A percentile compares a stretch with the other conserved stretches of the same genome.
These are phyloP conservation scores for Plebejus anna DNA, from an alignment of 2,888 invertebrate genomes.

Conservation along the genomic window DNA sequence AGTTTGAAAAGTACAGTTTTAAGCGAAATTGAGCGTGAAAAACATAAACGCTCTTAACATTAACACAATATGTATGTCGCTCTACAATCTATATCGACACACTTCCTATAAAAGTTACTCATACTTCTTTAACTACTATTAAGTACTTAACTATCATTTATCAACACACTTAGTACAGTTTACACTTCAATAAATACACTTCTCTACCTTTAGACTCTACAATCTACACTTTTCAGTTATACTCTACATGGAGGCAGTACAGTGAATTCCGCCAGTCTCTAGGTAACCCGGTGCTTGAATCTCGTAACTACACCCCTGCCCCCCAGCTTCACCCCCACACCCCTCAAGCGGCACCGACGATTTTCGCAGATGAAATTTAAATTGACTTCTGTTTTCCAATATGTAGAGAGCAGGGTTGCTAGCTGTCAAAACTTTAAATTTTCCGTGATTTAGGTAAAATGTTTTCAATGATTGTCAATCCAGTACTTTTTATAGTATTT, in stretches of 20 bases:
- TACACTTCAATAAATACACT: neutral
- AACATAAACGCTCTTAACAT: no score
- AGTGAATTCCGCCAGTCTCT: constrained; percentile 33
- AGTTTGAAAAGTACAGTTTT: no score
- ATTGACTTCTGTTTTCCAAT: constrained; percentile 25
- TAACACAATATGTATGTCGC: no score
- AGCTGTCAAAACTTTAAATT: neutral
- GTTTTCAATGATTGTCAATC: neutral
- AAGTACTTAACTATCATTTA: no score
- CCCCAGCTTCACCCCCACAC: constrained; percentile 30
- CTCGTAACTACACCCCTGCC: constrained; percentile 36
- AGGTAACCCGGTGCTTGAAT: constrained; percentile 40
- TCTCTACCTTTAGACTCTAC: neutral
- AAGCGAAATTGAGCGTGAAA: no score
- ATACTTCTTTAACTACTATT: no score
- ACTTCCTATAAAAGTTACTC: no score
- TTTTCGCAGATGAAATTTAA: constrained; percentile 36
- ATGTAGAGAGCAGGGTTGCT: neutral
- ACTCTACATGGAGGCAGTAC: constrained; percentile 4
- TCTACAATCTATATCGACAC: no score
- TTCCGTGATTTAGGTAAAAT: neutral
- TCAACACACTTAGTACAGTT: neutral
- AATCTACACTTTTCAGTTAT: neutral
- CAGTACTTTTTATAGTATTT: no score
- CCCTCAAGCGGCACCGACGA: constrained; percentile 23